Evolutionary conservation across 2,888 invertebrate genomes (phyloP).

Genomic region (Epicampocera succincta): DNA sequence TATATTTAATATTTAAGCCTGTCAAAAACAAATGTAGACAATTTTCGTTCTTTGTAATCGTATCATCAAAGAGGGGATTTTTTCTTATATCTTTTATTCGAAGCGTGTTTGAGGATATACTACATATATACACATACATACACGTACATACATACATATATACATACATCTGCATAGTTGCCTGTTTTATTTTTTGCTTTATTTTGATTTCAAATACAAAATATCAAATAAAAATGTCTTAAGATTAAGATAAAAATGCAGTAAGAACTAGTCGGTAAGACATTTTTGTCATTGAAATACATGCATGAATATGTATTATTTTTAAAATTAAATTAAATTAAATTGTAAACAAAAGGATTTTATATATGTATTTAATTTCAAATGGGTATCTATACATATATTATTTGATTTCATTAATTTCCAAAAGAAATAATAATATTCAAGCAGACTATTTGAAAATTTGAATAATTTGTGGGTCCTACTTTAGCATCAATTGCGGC

Average conservation of each 20-base stretch:
- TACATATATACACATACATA: slow-evolving; percentile 29
- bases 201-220: slow-evolving; percentile 72
- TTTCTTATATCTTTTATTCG: slow-evolving; percentile 9
- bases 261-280: slow-evolving; percentile 40
- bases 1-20: slow-evolving; percentile 64
- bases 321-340: too few species aligned
- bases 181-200: slow-evolving; percentile 52
- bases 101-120: neutral
- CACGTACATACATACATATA: slow-evolving; percentile 1
- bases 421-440: too few species aligned
- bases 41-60: slow-evolving; percentile 50
- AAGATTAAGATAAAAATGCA: slow-evolving; percentile 43
- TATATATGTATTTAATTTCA: too few species aligned
- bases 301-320: neutral
- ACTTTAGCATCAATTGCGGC: too few species aligned
- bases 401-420: too few species aligned
- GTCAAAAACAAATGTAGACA: slow-evolving; percentile 68
- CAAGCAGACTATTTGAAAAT: too few species aligned
- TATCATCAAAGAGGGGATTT: slow-evolving; percentile 42
- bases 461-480: too few species aligned
- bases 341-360: too few species aligned
- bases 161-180: neutral
- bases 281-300: slow-evolving; percentile 6
- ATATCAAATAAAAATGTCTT: slow-evolving; percentile 54
- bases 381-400: too few species aligned